phyloP scores from a whole-genome alignment of 2,888 invertebrate genomes.

The Plutella xylostella region DNA sequence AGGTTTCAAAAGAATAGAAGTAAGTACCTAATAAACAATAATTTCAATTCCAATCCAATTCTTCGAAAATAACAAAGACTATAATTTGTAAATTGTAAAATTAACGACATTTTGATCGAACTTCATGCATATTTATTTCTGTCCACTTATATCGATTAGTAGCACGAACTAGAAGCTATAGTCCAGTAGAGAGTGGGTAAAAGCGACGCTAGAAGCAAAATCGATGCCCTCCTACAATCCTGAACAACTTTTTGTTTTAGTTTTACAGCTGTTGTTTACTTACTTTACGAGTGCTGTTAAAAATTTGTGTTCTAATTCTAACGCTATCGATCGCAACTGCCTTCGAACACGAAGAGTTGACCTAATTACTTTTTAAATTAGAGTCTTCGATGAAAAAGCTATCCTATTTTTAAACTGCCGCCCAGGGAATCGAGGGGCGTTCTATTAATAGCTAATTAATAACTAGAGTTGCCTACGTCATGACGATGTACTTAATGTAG shows the following conservation, averaged over 20 bases:
- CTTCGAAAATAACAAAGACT: too few species aligned
- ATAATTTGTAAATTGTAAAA: too few species aligned
- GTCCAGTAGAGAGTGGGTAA: too few species aligned
- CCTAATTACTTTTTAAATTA: slow-evolving; percentile 57
- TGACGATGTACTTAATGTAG: slow-evolving; percentile 47
- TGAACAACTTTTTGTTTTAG: slow-evolving; percentile 26
- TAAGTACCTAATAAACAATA: too few species aligned
- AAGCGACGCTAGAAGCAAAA: neutral
- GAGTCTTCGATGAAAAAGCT: neutral
- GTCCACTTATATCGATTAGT: too few species aligned
- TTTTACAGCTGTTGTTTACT: slow-evolving; percentile 44
- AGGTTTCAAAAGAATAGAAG: too few species aligned
- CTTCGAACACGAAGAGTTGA: slow-evolving; percentile 43
- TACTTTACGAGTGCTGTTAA: slow-evolving; percentile 28
- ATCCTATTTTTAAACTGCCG: neutral
- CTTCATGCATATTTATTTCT: too few species aligned
- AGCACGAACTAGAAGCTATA: too few species aligned
- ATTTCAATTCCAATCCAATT: too few species aligned
- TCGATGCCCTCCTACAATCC: neutral
- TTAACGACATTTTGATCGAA: too few species aligned
- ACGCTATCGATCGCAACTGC: slow-evolving; percentile 40
- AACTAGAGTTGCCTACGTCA: slow-evolving; percentile 55
- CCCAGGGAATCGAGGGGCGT: neutral
- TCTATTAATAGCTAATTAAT: slow-evolving; percentile 45
- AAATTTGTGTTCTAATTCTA: slow-evolving; percentile 33